Conservation (phyloP, 2,113 vertebrate species). For the Oenanthe melanoleuca region DNA sequence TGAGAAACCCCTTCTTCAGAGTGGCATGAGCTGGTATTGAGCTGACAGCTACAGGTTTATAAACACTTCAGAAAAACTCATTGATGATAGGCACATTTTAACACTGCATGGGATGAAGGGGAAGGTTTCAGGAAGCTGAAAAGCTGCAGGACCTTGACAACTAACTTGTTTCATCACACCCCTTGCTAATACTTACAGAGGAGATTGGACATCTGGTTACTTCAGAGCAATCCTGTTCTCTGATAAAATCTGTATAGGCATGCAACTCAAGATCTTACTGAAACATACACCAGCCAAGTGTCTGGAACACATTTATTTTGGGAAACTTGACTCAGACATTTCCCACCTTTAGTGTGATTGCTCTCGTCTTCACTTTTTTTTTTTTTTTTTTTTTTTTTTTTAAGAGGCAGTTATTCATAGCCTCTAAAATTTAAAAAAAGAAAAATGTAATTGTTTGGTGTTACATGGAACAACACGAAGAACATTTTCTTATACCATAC, state of each 20-base stretch:
- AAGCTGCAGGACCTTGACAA: not conserved
- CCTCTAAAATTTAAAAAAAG: not conserved
- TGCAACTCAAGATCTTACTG: not conserved
- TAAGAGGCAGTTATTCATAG: not conserved
- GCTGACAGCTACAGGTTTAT: not conserved
- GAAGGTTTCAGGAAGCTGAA: not conserved
- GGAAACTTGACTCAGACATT: not conserved
- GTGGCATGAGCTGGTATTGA: not conserved
- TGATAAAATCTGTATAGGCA: not conserved
- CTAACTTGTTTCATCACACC: not conserved
- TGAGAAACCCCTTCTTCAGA: not conserved
- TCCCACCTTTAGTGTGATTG: not conserved
- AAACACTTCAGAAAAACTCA: not conserved
- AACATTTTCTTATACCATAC: not conserved
- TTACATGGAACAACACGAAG: not conserved
- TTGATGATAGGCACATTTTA: not conserved
- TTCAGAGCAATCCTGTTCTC: not conserved
- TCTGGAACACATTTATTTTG: not conserved
- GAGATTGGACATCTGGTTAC: not conserved
- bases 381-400: too few relatives aligned
- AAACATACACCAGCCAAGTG: not conserved
- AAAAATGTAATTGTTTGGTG: not conserved
- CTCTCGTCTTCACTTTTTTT: not conserved
- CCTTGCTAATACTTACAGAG: not conserved
- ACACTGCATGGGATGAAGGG: not conserved